Conservation (phyloP, 2,888 invertebrate genomes). For the Spilosoma lubricipeda region DNA sequence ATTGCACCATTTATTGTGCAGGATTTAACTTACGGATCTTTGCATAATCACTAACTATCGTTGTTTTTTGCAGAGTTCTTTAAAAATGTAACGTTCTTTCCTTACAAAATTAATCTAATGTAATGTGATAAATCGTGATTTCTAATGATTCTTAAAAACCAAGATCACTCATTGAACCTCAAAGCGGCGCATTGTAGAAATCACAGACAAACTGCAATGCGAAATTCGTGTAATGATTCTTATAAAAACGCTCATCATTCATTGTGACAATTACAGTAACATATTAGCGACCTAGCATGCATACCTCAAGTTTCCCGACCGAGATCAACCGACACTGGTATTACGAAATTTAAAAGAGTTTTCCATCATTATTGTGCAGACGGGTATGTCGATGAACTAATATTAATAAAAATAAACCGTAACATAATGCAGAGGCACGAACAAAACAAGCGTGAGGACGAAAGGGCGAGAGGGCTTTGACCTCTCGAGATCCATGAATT, state of each 20-base stretch:
- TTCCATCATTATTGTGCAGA: not conserved
- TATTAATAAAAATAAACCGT: slow-evolving; percentile 40
- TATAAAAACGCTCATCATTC: not conserved
- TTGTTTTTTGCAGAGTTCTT: too few relatives aligned
- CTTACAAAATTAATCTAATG: not conserved
- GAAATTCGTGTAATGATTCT: not conserved
- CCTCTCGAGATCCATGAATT: slow-evolving; percentile 28
- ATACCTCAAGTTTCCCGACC: not conserved
- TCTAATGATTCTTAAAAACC: not conserved
- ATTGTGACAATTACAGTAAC: not conserved
- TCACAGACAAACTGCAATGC: too few relatives aligned
- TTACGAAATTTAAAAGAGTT: not conserved
- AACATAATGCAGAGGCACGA: slow-evolving; percentile 34
- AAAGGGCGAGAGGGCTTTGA: slow-evolving; percentile 46
- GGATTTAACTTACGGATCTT: not conserved
- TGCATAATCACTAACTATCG: not conserved
- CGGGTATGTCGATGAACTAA: slow-evolving; percentile 26
- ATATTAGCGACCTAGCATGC: not conserved
- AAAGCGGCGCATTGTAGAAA: not conserved
- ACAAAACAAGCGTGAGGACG: slow-evolving; percentile 41
- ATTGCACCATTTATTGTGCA: not conserved
- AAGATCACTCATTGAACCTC: not conserved
- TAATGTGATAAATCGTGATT: too few relatives aligned
- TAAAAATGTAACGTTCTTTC: not conserved
- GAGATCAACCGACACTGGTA: not conserved